Evolutionary conservation across 2,888 invertebrate genomes (phyloP).

Genomic region (Margaritifera margaritifera): DNA sequence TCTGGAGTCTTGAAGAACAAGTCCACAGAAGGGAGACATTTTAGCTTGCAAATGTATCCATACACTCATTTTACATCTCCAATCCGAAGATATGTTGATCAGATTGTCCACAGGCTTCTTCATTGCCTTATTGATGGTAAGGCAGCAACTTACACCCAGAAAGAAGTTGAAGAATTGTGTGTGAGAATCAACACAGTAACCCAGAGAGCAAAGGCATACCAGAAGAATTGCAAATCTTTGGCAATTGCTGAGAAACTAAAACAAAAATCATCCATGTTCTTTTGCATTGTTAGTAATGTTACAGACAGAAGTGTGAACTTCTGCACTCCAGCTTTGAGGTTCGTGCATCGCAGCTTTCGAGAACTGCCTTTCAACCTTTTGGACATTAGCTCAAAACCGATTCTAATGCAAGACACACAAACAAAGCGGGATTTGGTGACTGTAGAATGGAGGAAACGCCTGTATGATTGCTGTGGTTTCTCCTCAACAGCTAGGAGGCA

Average conservation of each 20-base stretch:
- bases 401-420: slow-evolving; percentile 11
- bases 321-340: slow-evolving; percentile 33
- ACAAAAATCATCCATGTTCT: slow-evolving; percentile 28
- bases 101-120: slow-evolving; percentile 40
- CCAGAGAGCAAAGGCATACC: slow-evolving; percentile 37
- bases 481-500: neutral
- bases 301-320: slow-evolving; percentile 38
- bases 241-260: slow-evolving; percentile 33
- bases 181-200: slow-evolving; percentile 37
- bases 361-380: slow-evolving; percentile 38
- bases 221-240: slow-evolving; percentile 36
- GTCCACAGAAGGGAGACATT: slow-evolving; percentile 30
- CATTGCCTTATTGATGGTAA: slow-evolving; percentile 33
- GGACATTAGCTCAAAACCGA: slow-evolving; percentile 37
- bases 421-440: slow-evolving; percentile 21
- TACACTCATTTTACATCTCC: slow-evolving; percentile 49
- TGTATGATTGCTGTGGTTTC: slow-evolving; percentile 22
- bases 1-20: slow-evolving; percentile 16
- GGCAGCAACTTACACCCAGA: slow-evolving; percentile 30
- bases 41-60: slow-evolving; percentile 36
- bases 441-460: slow-evolving; percentile 40
- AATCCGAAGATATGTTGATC: slow-evolving; percentile 39
- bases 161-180: slow-evolving; percentile 42
- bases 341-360: slow-evolving; percentile 23
- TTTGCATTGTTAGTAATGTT: slow-evolving; percentile 33